phyloP scores from a whole-genome alignment of 2,888 invertebrate genomes.

The Leptinotarsa rubiginosa region DNA sequence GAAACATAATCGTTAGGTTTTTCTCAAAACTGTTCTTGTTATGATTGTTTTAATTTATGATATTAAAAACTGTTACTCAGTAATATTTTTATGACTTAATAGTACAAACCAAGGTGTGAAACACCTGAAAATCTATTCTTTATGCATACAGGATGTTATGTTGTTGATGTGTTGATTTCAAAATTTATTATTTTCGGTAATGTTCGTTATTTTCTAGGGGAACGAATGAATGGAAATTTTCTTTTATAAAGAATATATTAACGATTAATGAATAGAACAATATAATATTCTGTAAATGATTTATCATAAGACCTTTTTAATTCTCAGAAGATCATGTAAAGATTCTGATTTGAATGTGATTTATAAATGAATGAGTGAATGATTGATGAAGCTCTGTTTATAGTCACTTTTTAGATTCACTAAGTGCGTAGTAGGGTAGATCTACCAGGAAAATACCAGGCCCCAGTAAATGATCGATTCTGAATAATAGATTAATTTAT shows the following conservation, averaged over 20 bases:
- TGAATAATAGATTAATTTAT: too few relatives aligned
- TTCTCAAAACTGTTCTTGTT: slow-evolving; percentile 64
- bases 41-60: slow-evolving; percentile 62
- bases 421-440: too few relatives aligned
- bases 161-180: neutral
- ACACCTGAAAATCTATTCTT: slow-evolving; percentile 47
- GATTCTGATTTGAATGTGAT: slow-evolving; percentile 9
- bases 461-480: too few relatives aligned
- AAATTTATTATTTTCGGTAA: neutral
- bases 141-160: slow-evolving; percentile 22
- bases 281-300: slow-evolving; percentile 19
- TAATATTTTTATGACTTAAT: slow-evolving; percentile 62
- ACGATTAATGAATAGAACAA: slow-evolving; percentile 19
- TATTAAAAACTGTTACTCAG: slow-evolving; percentile 55
- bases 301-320: slow-evolving; percentile 9
- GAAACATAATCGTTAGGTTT: slow-evolving; percentile 52
- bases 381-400: slow-evolving; percentile 6
- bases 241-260: slow-evolving; percentile 26
- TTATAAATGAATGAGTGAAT: neutral
- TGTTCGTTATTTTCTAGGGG: neutral
- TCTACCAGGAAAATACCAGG: too few relatives aligned
- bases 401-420: slow-evolving; percentile 1
- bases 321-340: slow-evolving; percentile 6
- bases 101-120: slow-evolving; percentile 62
- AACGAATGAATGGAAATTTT: neutral